phyloP scores from a whole-genome alignment of 2,888 invertebrate species.

The Tetrapedia diversipes region DNA sequence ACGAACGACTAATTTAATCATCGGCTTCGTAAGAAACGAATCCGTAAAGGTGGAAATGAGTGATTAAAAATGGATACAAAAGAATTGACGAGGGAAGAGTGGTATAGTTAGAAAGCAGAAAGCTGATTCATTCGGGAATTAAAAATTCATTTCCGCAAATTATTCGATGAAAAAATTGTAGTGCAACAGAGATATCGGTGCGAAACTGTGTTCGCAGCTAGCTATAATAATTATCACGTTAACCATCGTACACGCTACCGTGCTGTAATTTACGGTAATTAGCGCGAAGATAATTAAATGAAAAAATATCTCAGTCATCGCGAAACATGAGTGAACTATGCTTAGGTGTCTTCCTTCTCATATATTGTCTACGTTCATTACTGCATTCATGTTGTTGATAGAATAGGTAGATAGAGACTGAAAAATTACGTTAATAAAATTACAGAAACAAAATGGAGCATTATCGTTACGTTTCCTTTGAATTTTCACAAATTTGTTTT shows the following conservation, averaged over 20 bases:
- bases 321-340: neutral
- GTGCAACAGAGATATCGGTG: neutral
- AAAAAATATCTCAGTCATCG: conserved; percentile 22
- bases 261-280: conserved; percentile 34
- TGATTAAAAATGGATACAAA: neutral
- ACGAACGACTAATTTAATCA: neutral
- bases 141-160: conserved; percentile 1
- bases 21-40: neutral
- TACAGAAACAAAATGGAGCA: neutral
- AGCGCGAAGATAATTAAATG: conserved; percentile 53
- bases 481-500: neutral
- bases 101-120: neutral
- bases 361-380: conserved; percentile 16
- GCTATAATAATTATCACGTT: conserved; percentile 23
- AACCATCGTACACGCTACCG: conserved; percentile 14
- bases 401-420: neutral
- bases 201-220: neutral
- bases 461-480: neutral
- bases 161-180: neutral
- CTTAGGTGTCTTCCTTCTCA: conserved; percentile 11
- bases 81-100: conserved; percentile 10
- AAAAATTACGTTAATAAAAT: neutral
- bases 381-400: neutral
- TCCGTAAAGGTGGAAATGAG: neutral
- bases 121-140: conserved; percentile 1